A percentile compares a stretch with the other conserved stretches of the same genome.
These are phyloP conservation scores for Aplochiton taeniatus DNA, from an alignment of 2,797 vertebrate species.

Conservation along the genomic window DNA sequence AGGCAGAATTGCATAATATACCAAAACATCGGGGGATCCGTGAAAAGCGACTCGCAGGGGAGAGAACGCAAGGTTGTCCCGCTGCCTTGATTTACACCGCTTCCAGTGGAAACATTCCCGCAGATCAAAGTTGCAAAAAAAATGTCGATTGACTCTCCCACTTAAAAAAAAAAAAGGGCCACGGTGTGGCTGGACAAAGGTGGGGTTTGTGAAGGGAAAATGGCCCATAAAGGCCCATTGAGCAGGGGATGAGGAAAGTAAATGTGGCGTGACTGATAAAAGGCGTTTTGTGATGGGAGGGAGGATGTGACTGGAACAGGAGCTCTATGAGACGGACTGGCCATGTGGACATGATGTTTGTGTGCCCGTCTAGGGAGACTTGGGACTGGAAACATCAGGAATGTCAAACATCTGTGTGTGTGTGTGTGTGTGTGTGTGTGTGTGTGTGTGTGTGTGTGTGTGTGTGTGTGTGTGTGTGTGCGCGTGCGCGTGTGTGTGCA, in stretches of 20 bases:
- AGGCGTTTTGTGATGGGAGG: slow-evolving; percentile 58
- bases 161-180: slow-evolving; percentile 19
- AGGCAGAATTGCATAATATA: slow-evolving; percentile 54
- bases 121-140: slow-evolving; percentile 55
- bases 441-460: neutral
- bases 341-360: slow-evolving; percentile 29
- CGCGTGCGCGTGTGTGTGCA: neutral
- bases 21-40: slow-evolving; percentile 44
- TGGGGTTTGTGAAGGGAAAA: slow-evolving; percentile 62
- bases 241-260: slow-evolving; percentile 51
- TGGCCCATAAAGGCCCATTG: slow-evolving; percentile 64
- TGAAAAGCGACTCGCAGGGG: slow-evolving; percentile 29
- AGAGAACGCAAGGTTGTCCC: slow-evolving; percentile 25
- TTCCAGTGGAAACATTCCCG: slow-evolving; percentile 62
- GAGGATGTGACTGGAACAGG: slow-evolving; percentile 59
- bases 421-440: slow-evolving; percentile 1
- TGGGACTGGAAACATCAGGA: slow-evolving; percentile 35
- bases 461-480: neutral
- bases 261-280: slow-evolving; percentile 63
- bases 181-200: slow-evolving; percentile 57
- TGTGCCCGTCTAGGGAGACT: slow-evolving; percentile 28
- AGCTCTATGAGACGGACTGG: slow-evolving; percentile 36
- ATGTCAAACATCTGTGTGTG: slow-evolving; percentile 48
- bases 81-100: slow-evolving; percentile 30
- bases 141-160: slow-evolving; percentile 36